Evolutionary conservation across 2,113 vertebrate genomes (phyloP), one percentile per base, ranked within the genome.

Genomic region (Silurus meridionalis): DNA sequence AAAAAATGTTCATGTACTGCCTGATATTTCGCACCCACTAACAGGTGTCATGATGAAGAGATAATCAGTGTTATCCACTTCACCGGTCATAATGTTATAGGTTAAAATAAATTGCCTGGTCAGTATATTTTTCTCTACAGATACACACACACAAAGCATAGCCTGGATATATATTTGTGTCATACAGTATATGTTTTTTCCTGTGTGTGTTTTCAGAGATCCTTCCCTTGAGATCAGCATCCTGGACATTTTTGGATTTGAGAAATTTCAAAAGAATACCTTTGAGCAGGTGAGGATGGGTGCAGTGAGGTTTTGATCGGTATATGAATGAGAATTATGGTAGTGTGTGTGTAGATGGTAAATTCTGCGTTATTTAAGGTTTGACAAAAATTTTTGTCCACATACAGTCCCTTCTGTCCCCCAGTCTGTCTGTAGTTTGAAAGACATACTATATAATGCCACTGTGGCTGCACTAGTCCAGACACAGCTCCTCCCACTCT

Each of bases 181-280:
- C 37, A 37, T 37, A 37, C 37, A 37, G 37, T 37, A 58, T 64
- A 6, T 79, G 21, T 64, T 11, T 87, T 50, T 61, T 80, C 6
- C 5, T 83, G 19, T 84, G 15, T 87, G 17, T 86, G 63, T 80
- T 13, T 89, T 25, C 89, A 99, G 97, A 86, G 92, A 95, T 72
- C 95, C 95, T 53, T 87, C 94, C 0, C 88, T 97, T 91, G 96
- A 97, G 92, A 96, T 99, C 83, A 96, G 95, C 78, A 95, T 99
- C 86, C 90, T 99, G 93, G 97, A 99, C 92, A 95, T 98, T 89
- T 98, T 97, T 92, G 98, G 98, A 74, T 99, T 99, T 95, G 96
- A 98, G 93, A 97, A 97, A 87, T 96, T 98, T 93, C 96, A 96
- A 64, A 97, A 93, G 91, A 99, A 98, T 92, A 93, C 94, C 77